Base-by-base conservation (phyloP, 1,140 invertebrate genomes). In the Cotesia glomerata region DNA sequence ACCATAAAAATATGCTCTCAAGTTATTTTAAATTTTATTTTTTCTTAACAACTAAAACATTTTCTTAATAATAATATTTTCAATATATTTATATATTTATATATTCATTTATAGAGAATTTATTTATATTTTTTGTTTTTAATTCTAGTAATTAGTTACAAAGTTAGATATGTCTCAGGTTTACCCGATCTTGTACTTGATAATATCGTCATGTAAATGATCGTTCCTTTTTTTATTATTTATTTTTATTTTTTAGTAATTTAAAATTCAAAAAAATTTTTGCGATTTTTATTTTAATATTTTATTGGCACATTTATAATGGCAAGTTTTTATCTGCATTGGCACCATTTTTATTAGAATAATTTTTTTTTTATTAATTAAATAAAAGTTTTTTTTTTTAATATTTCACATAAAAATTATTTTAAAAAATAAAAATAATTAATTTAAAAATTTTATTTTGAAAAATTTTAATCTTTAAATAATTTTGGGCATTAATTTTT, bases 131-230 rank as follows among this genome's bases (percentile, higher is more conserved):
- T 79, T 45, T 45, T 39, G 5, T 39, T 45, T 45, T 9, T 45
- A 45, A 45, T 77, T 77, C 78, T 82, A 84, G 78, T 75, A 77
- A 84, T 83, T 83, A 85, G 80, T 85, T 85, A 86, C 84, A 86
- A 87, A 85, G 84, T 86, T 85, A 86, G 85, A 86, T 86, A 86
- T 86, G 84, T 85, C 80, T 85, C 83, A 85, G 81, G 82, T 82
- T 83, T 76, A 80, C 80, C 82, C 83, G 84, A 81, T 81, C 81
- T 87, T 86, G 84, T 86, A 86, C 84, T 86, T 86, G 73, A 81
- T 81, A 82, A 77, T 77, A 70, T 70, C 58, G 32, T 62, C 56
- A 35, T 59, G 59, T 58, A 14, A n/a, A 39, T 61, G 45, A 45
- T 45, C 39, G 16, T 49, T 66, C 49, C 64, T 51, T 32, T 66